Conservation (phyloP, 2,888 invertebrate genomes). For the Halictus ligatus region DNA sequence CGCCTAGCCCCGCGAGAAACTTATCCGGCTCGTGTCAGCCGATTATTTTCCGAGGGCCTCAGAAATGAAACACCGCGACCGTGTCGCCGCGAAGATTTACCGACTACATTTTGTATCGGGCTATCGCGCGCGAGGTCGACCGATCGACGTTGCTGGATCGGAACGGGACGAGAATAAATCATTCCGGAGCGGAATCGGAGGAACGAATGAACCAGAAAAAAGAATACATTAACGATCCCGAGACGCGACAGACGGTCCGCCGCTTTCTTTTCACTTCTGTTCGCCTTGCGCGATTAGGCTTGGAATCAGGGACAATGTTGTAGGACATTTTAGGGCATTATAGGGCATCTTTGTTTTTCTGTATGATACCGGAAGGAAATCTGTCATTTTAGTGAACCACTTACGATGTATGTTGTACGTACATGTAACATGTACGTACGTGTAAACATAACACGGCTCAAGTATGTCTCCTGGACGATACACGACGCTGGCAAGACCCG, state of each 20-base stretch:
- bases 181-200: neutral
- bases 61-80: constrained; percentile 41
- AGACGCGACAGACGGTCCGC: neutral
- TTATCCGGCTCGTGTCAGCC: constrained; percentile 49
- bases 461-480: too few species aligned
- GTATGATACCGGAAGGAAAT: too few species aligned
- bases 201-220: constrained; percentile 24
- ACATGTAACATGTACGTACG: too few species aligned
- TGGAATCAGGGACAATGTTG: too few species aligned
- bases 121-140: constrained; percentile 34
- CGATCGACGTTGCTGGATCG: constrained; percentile 40
- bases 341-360: too few species aligned
- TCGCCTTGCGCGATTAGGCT: neutral
- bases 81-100: constrained; percentile 43
- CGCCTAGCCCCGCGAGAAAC: constrained; percentile 33
- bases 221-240: neutral
- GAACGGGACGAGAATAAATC: constrained; percentile 37
- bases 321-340: too few species aligned
- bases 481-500: too few species aligned
- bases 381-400: too few species aligned
- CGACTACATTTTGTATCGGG: constrained; percentile 57
- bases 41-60: constrained; percentile 55
- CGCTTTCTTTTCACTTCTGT: neutral
- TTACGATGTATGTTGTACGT: too few species aligned
- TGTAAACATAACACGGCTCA: too few species aligned